Conservation (phyloP, 2,888 invertebrate genomes). For the Leptothorax acervorum region DNA sequence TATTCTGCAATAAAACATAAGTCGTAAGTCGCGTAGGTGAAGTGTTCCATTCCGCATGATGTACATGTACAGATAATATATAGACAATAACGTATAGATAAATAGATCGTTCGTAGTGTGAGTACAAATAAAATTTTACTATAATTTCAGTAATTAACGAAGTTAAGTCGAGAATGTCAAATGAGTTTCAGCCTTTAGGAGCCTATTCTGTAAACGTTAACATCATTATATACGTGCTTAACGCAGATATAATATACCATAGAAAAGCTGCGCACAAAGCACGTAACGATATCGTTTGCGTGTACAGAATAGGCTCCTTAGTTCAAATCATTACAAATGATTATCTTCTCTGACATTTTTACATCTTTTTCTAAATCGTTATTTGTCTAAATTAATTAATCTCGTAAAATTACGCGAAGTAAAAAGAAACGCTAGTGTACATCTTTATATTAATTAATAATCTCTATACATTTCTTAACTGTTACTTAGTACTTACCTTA, state of each 20-base stretch:
- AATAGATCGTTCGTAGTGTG: constrained; percentile 40
- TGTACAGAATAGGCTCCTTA: not conserved
- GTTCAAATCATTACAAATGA: not conserved
- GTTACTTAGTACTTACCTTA: not conserved
- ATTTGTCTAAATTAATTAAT: not conserved
- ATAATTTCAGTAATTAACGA: constrained; percentile 1
- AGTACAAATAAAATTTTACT: constrained; percentile 40
- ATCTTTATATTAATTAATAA: not conserved
- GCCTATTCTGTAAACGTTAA: too few species aligned
- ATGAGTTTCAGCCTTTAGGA: not conserved
- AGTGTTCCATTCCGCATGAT: constrained; percentile 51
- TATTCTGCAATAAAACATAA: constrained; percentile 52
- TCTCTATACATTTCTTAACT: not conserved
- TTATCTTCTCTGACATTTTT: not conserved
- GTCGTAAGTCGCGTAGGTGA: constrained; percentile 41
- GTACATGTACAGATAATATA: constrained; percentile 43
- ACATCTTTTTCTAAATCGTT: not conserved
- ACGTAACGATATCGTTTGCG: too few species aligned
- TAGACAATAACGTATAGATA: constrained; percentile 36
- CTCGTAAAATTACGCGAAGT: not conserved
- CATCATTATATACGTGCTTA: too few species aligned
- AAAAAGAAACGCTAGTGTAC: not conserved
- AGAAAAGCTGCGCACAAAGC: too few species aligned
- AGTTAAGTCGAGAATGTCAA: constrained; percentile 12
- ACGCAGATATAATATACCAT: too few species aligned